Percentiles rank a stretch among this genome's conserved stretches.
These are phyloP conservation scores for Cyanoderma ruficeps DNA, from an alignment of 2,113 vertebrate genomes.

Conservation along the genomic window DNA sequence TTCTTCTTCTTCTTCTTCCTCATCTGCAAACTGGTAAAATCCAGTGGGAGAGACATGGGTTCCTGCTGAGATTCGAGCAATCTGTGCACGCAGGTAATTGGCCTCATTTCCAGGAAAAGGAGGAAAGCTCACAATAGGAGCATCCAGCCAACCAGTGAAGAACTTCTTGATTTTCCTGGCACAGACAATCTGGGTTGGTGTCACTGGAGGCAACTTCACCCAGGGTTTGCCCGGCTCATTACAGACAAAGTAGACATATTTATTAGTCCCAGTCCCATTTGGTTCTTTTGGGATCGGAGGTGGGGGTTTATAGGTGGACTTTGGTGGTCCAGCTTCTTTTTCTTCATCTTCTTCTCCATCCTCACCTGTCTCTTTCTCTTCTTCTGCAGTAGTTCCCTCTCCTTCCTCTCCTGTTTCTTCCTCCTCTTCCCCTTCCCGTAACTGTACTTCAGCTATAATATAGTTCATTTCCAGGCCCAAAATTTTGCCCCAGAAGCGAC, in stretches of 20 bases:
- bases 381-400: slow-evolving; percentile 36
- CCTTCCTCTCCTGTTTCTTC: slow-evolving; percentile 73
- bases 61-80: slow-evolving; percentile 92
- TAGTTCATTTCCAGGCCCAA: slow-evolving; percentile 86
- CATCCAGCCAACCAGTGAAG: slow-evolving; percentile 87
- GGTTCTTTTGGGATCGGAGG: slow-evolving; percentile 82
- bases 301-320: slow-evolving; percentile 79
- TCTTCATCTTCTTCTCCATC: slow-evolving; percentile 48
- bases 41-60: slow-evolving; percentile 91
- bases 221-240: slow-evolving; percentile 87
- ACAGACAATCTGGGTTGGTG: slow-evolving; percentile 84
- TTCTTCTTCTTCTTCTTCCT: slow-evolving; percentile 84
- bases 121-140: slow-evolving; percentile 84
- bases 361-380: slow-evolving; percentile 4
- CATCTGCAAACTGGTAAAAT: slow-evolving; percentile 86
- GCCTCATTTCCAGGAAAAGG: slow-evolving; percentile 92
- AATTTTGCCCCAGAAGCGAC: slow-evolving; percentile 95
- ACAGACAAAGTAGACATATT: slow-evolving; percentile 91
- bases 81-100: slow-evolving; percentile 92
- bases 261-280: slow-evolving; percentile 85
- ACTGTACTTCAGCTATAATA: slow-evolving; percentile 87
- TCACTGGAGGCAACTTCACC: slow-evolving; percentile 87
- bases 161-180: slow-evolving; percentile 89
- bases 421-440: slow-evolving; percentile 81
- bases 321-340: slow-evolving; percentile 72